phyloP scores from a whole-genome alignment of 2,113 vertebrate species.

The Lasiurus borealis region DNA sequence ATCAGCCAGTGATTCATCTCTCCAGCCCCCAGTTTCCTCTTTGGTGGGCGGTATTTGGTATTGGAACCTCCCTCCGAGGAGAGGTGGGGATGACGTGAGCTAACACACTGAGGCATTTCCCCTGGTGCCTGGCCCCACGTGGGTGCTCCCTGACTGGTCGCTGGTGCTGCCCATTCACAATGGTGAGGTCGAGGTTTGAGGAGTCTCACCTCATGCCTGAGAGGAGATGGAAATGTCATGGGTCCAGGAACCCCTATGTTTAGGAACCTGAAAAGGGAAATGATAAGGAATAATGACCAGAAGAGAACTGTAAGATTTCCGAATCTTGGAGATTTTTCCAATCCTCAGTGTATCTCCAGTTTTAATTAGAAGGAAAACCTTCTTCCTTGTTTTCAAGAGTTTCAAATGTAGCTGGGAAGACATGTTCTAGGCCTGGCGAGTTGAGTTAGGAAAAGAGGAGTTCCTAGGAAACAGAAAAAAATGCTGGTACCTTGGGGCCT shows the following conservation, averaged over 20 bases:
- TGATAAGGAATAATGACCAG: background rate
- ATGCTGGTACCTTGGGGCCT: background rate
- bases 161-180: background rate
- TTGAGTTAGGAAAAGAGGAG: constrained; percentile 2
- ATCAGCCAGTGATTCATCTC: background rate
- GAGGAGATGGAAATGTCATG: background rate
- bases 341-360: background rate
- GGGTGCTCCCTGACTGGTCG: background rate
- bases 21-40: background rate
- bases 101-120: background rate
- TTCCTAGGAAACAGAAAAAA: background rate
- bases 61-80: background rate
- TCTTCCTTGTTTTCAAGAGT: background rate
- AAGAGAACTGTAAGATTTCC: background rate
- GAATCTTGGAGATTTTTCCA: background rate
- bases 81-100: background rate
- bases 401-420: background rate
- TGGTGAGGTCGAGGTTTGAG: background rate
- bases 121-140: background rate
- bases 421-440: background rate
- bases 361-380: constrained; percentile 15
- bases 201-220: background rate
- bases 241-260: background rate
- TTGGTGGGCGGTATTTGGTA: background rate
- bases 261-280: background rate